A percentile compares a stretch with the other conserved stretches of the same genome.
Conservation (phyloP, 2,113 vertebrate species). For the Menidia beryllina region DNA sequence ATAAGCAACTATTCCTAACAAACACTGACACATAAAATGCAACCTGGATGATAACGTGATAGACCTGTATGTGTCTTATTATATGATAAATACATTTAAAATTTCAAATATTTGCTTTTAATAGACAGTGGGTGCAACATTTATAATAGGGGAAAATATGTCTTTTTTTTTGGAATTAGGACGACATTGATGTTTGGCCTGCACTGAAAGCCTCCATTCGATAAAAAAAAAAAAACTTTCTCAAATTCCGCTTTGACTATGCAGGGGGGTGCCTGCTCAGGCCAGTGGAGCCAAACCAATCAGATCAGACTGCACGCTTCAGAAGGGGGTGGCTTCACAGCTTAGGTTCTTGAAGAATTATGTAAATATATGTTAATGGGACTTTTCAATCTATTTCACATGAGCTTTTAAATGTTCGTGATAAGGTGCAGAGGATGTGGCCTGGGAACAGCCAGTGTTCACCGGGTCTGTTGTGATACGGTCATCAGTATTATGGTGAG, state of each 20-base stretch:
- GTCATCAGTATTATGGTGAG: constrained; percentile 3
- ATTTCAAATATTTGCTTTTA: too few species aligned
- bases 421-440: not conserved
- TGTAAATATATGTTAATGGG: not conserved
- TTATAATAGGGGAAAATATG: too few species aligned
- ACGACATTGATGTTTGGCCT: too few species aligned
- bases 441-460: constrained; percentile 6
- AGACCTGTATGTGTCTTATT: too few species aligned
- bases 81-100: too few species aligned
- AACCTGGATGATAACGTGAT: too few species aligned
- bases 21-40: too few species aligned
- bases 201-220: not conserved
- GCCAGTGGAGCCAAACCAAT: not conserved
- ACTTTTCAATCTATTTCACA: not conserved
- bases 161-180: too few species aligned
- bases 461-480: constrained; percentile 14
- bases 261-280: not conserved
- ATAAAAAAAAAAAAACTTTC: not conserved
- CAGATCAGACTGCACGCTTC: too few species aligned
- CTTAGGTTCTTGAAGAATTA: too few species aligned
- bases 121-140: too few species aligned
- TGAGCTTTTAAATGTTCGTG: not conserved
- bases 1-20: too few species aligned
- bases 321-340: not conserved
- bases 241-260: not conserved